A percentile compares a stretch with the other conserved stretches of the same genome.
Conservation (phyloP, 2,888 invertebrate species). For the Pilophorus perplexus region DNA sequence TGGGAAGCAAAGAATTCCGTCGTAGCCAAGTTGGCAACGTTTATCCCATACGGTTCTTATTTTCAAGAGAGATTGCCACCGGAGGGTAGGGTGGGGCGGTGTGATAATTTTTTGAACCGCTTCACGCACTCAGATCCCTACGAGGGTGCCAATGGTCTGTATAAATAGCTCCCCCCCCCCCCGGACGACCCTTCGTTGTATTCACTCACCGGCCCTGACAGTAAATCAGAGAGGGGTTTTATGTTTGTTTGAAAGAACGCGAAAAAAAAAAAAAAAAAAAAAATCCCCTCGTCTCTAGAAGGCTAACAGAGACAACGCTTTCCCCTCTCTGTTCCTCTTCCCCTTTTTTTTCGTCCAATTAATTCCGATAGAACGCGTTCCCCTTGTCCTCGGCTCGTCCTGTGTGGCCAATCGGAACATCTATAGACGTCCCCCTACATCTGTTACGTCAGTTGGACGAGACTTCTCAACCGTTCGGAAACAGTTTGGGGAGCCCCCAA, state of each 20-base stretch:
- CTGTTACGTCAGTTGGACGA: background rate
- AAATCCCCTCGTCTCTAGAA: background rate
- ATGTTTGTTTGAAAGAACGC: background rate
- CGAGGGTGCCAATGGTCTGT: constrained; percentile 15
- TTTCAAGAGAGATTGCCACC: too few relatives aligned
- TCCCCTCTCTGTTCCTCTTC: too few relatives aligned
- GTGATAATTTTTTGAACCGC: constrained; percentile 1
- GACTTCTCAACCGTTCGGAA: too few relatives aligned
- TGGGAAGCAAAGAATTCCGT: too few relatives aligned
- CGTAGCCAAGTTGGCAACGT: too few relatives aligned
- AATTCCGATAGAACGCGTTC: background rate
- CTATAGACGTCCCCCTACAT: background rate
- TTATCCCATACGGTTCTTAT: too few relatives aligned
- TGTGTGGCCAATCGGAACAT: background rate
- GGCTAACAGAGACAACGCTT: background rate
- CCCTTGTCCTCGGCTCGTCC: background rate
- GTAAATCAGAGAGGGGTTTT: constrained; percentile 6
- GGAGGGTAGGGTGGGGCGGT: too few relatives aligned
- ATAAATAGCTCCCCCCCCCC: background rate
- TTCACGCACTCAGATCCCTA: background rate
- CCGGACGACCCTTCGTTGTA: background rate
- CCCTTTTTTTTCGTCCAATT: too few relatives aligned
- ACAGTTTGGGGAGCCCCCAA: too few relatives aligned
- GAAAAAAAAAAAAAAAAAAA: background rate
- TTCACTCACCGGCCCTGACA: background rate